Base-by-base conservation (phyloP, 2,888 invertebrate genomes). In the Mythimna ferrago region DNA sequence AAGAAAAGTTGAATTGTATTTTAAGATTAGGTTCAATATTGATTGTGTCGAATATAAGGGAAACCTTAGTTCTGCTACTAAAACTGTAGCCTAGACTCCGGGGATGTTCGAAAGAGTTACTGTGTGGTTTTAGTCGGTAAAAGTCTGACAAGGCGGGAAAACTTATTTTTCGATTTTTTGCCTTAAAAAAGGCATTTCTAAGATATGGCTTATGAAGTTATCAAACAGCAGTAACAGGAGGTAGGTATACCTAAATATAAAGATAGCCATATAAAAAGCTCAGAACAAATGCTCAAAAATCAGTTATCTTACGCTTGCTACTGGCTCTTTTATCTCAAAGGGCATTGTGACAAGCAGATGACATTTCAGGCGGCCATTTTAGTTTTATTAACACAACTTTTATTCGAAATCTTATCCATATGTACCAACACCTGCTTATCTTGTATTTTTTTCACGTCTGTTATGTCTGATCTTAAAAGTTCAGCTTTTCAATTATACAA, bases 401-500 rank as follows among this genome's bases (percentile, higher is more conserved):
- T 60, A 60, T 67, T 60, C 10, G 26, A 78, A 78, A 78, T 51
- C n/a, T 64, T 64, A 41, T 10, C 16, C n/a, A 68, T 21, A n/a
- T n/a, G n/a, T n/a, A 51, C 51, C n/a, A 69, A 58, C 51, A 67
- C 57, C 65, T 76, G 64, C 32, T 54, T 61, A 65, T 73, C 54
- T 69, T 62, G 21, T 61, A 41, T 71, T 67, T 63, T 67, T 65
- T 68, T 57, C 26, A 56, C 2, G 19, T 51, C 38, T 57, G n/a
- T 69, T 58, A 21, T 51, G 19, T 10, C 53, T 66, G 60, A 73
- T 71, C 51, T 66, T 71, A 66, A 71, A 32, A 76, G 63, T 81
- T 80, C 57, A 78, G 51, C 71, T 71, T 69, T 69, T 64, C 68
- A 71, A 83, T 78, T 82, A 80, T 66, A 73, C 64, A 76, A 66